phyloP scores from a whole-genome alignment of 2,888 invertebrate species.

The Euplexia lucipara region DNA sequence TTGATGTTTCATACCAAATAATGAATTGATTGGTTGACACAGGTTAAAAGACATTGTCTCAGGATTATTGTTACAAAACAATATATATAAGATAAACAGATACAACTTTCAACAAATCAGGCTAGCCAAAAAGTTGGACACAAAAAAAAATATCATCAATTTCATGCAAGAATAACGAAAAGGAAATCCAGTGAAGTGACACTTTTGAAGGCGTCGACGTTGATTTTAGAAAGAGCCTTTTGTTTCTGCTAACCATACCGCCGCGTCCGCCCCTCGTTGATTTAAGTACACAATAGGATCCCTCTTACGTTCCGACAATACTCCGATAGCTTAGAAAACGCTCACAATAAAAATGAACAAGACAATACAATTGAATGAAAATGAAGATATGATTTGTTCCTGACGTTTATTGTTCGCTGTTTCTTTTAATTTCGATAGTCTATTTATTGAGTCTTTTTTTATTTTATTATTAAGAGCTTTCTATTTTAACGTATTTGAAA shows the following conservation, averaged over 20 bases:
- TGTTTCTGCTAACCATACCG: conserved; percentile 82
- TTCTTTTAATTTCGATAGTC: conserved; percentile 69
- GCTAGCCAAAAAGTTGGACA: conserved; percentile 43
- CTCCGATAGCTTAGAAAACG: conserved; percentile 85
- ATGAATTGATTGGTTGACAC: too few species aligned
- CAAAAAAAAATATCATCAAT: conserved; percentile 56
- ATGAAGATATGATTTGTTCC: conserved; percentile 79
- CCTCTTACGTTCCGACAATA: conserved; percentile 79
- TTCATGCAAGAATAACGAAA: conserved; percentile 71
- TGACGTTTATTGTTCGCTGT: conserved; percentile 70
- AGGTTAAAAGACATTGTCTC: not conserved
- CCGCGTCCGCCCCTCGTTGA: conserved; percentile 78
- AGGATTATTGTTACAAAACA: not conserved
- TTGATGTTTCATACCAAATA: too few species aligned
- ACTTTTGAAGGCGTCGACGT: conserved; percentile 80
- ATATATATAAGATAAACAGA: conserved; percentile 14
- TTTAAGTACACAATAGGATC: conserved; percentile 84
- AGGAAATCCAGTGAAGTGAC: conserved; percentile 74
- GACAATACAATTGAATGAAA: conserved; percentile 83
- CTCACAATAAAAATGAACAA: conserved; percentile 84
- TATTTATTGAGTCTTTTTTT: conserved; percentile 55
- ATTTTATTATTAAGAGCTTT: conserved; percentile 31
- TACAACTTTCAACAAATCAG: conserved; percentile 16
- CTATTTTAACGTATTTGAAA: conserved; percentile 31
- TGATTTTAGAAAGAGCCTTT: conserved; percentile 82